Evolutionary conservation across 2,888 invertebrate species (phyloP), one percentile per base, ranked within the genome.

Genomic region (Pseudococcus viburni): DNA sequence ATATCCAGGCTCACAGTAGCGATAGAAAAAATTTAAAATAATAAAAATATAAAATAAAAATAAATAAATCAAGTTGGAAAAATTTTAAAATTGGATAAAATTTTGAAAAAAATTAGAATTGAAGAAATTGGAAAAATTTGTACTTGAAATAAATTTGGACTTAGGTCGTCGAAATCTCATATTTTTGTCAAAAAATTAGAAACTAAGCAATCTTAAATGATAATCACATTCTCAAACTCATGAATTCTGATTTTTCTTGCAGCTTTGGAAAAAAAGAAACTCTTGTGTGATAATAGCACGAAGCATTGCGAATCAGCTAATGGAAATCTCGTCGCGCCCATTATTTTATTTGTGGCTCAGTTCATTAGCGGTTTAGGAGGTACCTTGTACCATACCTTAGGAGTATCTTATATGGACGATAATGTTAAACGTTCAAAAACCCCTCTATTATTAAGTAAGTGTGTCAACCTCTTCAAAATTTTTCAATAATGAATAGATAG

Each of bases 381-480:
- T 55, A 94, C 94, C 0, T 91, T 95, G 0, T 95, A 94, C 91
- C 94, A 94, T 90, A 94, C 94, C 0, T 92, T 95, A 17, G 95
- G 95, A 4, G 94, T 95, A 0, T 93, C 95, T 1, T 95, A 95
- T 91, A 94, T 95, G 94, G 95, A 95, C 91, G 95, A 95, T 90
- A 95, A 95, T 90, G 94, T 95, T n/a, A 94, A 94, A 90, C 94
- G 94, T 91, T 94, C 95, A 5, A 95, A 94, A 91, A 95, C 95
- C 0, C 95, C 95, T n/a, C 94, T 94, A 2, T 91, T 95, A 68
- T 93, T 95, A 89, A 95, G 95, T 94, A 91, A 93, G 93, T 33
- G 26, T 3, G 3, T 3, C 3, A 33, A 1, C 26, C 26, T 33
- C 26, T 2, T 33, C 3, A 33, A 33, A 33, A 2, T 3, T 3